Base-by-base conservation (phyloP, 2,888 invertebrate species). In the Brachypalpus laphriformis region DNA sequence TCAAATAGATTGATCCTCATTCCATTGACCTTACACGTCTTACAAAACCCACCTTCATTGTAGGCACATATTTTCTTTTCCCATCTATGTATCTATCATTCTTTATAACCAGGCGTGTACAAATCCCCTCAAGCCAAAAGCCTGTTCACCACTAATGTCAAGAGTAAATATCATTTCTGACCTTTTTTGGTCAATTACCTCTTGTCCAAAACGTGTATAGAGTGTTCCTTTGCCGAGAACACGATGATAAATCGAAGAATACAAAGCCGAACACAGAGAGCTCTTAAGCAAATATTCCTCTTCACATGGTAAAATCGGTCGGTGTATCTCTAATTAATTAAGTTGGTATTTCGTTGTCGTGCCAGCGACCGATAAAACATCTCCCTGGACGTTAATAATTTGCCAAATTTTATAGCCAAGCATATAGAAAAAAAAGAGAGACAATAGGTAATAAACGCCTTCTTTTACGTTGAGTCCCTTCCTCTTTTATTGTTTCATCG, bases 311-410 rank as follows among this genome's bases (percentile, higher is more conserved):
- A 34, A 57, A 34, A 45, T 47, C 28, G 14, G 42, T 74, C 74
- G 70, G 37, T 49, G 57, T 66, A 40, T 47, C 25, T 66, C 42
- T 76, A 76, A 76, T 76, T 76, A 76, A 76, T 76, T 76, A 76
- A 68, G 37, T 37, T 25, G 70, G 51, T 22, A 45, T 70, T 61
- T 47, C 25, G 8, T 47, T 66, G 66, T 54, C 70, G 77, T 70
- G 77, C 42, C n/a, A 20, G 16, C 16, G 51, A 16, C 28, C 68
- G 40, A 77, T 70, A 68, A 77, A 68, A 40, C 51, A 59, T 70
- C 59, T 68, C 61, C 54, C 68, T 59, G 42, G 61, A 25, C 51
- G 61, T 59, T 51, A 70, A 68, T 77, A 77, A 37, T 54, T 77
- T 40, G 68, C 70, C 54, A 68, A 68, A 61, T 61, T 51, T 51